Percentiles rank a stretch among this genome's conserved stretches.
Conservation (phyloP, 2,888 invertebrate species). For the Melitaea athalia region DNA sequence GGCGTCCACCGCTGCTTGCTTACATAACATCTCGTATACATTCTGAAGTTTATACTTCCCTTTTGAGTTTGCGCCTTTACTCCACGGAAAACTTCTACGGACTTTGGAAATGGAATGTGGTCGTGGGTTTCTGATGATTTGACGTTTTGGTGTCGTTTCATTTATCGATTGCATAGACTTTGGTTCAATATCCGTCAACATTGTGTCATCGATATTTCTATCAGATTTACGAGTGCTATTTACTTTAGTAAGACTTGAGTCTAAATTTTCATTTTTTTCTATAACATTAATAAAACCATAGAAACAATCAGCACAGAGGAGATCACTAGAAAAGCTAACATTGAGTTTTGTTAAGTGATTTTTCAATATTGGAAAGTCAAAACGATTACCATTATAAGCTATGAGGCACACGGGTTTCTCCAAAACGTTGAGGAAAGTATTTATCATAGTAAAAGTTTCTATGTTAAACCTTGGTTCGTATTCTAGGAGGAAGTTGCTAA, state of each 20-base stretch:
- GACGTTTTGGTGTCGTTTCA: conserved; percentile 32
- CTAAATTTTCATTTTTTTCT: too few relatives aligned
- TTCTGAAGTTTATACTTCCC: conserved; percentile 78
- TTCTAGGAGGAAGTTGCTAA: conserved; percentile 86
- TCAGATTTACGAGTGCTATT: too few relatives aligned
- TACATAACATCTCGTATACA: conserved; percentile 81
- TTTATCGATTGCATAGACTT: conserved; percentile 40
- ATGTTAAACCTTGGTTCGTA: conserved; percentile 82
- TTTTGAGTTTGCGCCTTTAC: conserved; percentile 46
- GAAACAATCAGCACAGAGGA: conserved; percentile 48
- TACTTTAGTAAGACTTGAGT: too few relatives aligned
- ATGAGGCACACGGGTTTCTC: conserved; percentile 88
- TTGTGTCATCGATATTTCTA: too few relatives aligned
- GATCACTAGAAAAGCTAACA: conserved; percentile 26
- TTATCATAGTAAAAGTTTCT: conserved; percentile 81
- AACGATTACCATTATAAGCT: conserved; percentile 90
- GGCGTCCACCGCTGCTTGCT: conserved; percentile 63
- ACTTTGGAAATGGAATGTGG: conserved; percentile 42
- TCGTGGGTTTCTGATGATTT: conserved; percentile 13
- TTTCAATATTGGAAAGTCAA: conserved; percentile 90
- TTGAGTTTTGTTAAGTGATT: conserved; percentile 62
- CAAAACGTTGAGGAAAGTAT: conserved; percentile 82
- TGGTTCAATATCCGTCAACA: conserved; percentile 20
- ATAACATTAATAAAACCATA: conserved; percentile 39
- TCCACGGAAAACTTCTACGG: conserved; percentile 54